Evolutionary conservation across 2,888 invertebrate species (phyloP), one percentile per base, ranked within the genome.

Genomic region (Eutolmus rufibarbis): DNA sequence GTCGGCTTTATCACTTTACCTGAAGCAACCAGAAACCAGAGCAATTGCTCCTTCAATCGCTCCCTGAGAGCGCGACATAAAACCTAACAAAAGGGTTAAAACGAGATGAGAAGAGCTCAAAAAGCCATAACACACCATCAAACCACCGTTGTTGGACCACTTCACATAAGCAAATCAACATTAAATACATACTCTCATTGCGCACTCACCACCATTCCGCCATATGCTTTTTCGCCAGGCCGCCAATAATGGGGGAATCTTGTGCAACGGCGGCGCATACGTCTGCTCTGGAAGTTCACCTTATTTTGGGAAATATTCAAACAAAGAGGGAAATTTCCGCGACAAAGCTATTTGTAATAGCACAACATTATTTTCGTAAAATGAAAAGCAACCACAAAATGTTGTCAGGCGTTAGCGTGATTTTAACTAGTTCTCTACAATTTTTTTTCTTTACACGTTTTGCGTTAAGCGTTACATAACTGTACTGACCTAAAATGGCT

Each of bases 271-370:
- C 40, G 28, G 51, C 79, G 79, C 79, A 56, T 5, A 79, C 31
- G 56, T 79, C 19, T 40, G 51, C 23, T 31, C 19, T 76, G 78
- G 28, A 51, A 51, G 31, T 79, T 51, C 23, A 34, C 79, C 31
- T 79, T 79, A 79, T 79, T 79, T 51, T 79, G 79, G 79, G 79
- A 79, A 79, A 79, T 76, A 74, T 79, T 51, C 46, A 34, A 66
- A 66, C 76, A 78, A 79, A 79, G 79, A 46, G 79, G 79, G 79
- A 79, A 79, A 79, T 79, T 79, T 66, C 4, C 0, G n/a, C 23
- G 28, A 23, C 28, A 12, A 7, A 23, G 66, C 66, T 66, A 28
- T 23, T 51, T 46, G 79, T 16, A 79, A 79, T 56, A 66, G 23
- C 66, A 12, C 23, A 66, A 66, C 23, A 66, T 66, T 66, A 28